Evolutionary conservation across 2,888 invertebrate genomes (phyloP), one percentile per base, ranked within the genome.

Genomic region (Chalcis sispes): DNA sequence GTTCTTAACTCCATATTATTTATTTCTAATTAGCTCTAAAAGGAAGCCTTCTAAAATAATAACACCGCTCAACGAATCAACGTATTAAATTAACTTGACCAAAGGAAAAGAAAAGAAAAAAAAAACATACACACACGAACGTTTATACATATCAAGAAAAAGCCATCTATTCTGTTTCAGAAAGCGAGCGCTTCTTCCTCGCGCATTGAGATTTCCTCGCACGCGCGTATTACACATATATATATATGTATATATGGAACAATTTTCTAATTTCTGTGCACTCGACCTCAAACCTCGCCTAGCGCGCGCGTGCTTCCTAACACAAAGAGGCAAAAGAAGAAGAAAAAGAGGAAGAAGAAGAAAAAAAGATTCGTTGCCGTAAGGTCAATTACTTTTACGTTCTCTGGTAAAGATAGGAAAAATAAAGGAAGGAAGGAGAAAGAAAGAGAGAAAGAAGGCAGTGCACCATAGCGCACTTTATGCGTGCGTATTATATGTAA

Each of bases 251-350:
- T 42, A 32, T 62, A 58, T 64, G 58, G 50, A 70, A 71, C 61
- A 46, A 64, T 76, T 76, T 76, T 76, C 72, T 76, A 76, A 76
- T 76, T 76, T 76, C 76, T 42, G 66, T 27, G 72, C 67, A 48
- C 62, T 67, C 72, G 76, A 75, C 54, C 71, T 75, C 70, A 42
- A 62, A 46, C 46, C 66, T 54, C 40, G 36, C n/a, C n/a, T n/a
- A n/a, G n/a, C 42, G 40, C 62, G 40, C 23, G 42, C 36, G 0
- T 25, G 25, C 46, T 18, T 54, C 42, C 58, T 40, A 23, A 32
- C 48, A 40, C 58, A 32, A 64, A 32, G 8, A 20, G 23, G 54
- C 32, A 66, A 52, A 36, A 36, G 4, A 36, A 4, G 10, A 36
- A 36, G 56, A 67, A 58, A 29, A 59, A 36, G 15, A 10, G 36